Evolutionary conservation across 1,140 invertebrate genomes (phyloP).

Genomic region (Leptopilina clavipes): DNA sequence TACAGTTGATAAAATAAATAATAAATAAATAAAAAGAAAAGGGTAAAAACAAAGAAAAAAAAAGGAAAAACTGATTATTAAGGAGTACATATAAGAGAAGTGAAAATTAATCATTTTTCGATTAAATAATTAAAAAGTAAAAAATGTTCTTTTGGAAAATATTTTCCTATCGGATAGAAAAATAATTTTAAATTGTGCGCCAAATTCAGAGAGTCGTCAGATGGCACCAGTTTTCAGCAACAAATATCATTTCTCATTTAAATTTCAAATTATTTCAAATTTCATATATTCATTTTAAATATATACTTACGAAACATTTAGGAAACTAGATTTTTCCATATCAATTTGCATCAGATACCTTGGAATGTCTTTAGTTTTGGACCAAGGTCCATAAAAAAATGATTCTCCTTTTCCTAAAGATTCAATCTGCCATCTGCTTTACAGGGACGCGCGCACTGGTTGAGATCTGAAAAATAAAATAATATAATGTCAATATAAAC

Average conservation of each 20-base stretch:
- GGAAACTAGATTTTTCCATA: background rate
- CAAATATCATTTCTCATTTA: background rate
- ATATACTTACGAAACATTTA: background rate
- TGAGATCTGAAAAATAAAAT: background rate
- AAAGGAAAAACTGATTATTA: too few relatives aligned
- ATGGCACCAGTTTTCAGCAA: constrained; percentile 24
- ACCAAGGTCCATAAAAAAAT: constrained; percentile 14
- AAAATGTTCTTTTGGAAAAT: too few relatives aligned
- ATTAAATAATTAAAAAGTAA: too few relatives aligned
- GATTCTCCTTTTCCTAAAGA: constrained; percentile 21
- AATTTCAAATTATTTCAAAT: background rate
- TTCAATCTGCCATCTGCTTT: constrained; percentile 4
- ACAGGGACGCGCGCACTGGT: background rate
- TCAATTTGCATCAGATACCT: background rate
- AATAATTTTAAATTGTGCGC: constrained; percentile 18
- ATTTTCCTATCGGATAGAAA: too few relatives aligned
- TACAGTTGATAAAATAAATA: too few relatives aligned
- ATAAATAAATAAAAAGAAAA: too few relatives aligned
- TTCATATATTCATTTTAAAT: background rate
- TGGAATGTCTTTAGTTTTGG: background rate
- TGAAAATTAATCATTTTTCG: too few relatives aligned
- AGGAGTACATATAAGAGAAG: too few relatives aligned
- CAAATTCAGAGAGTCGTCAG: background rate
- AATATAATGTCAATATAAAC: background rate
- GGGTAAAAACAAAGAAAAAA: too few relatives aligned